Base-by-base conservation (phyloP, 1,140 invertebrate genomes). In the Aphelenchoides besseyi region DNA sequence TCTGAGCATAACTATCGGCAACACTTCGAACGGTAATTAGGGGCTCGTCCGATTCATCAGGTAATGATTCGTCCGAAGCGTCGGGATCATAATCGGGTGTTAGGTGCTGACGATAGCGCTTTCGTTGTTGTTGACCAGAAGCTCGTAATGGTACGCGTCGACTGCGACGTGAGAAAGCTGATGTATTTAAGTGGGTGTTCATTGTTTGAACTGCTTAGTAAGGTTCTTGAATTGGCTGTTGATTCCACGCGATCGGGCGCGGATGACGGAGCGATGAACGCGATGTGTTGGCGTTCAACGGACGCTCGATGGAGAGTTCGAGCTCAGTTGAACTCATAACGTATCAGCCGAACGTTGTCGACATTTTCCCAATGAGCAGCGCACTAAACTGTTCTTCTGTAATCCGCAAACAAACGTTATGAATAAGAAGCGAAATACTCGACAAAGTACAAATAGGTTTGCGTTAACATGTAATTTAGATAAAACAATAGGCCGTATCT, bases 1-100 rank as follows among this genome's bases (percentile, higher is more conserved):
- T 26, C 5, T 59, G 55, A 33, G 63, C 63, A 53, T 18, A 66
- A 33, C 30, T 29, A 53, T 66, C 55, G 18, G 55, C 55, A 28
- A 5, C 63, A 18, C 12, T 32, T 16, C 30, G 16, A n/a, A 12
- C 12, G 32, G 12, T 33, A 12, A 66, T 23, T 30, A 66, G 3
- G 18, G 63, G 63, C 36, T 35, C 32, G 30, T 8, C 18, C 5
- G 55, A 59, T 23, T 59, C 55, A 33, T 59, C 55, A 8, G 5
- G 55, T 8, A 59, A 16, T 26, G 63, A 66, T 33, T 66, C 36
- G 63, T 36, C 36, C 26, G 30, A 0, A 26, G 63, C 28, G 16
- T 16, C 59, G n/a, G 63, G 63, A 16, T 66, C 5, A 59, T 59
- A 59, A 23, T 59, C 18, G 5, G 32, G 26, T 28, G 55, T 59